phyloP scores from a whole-genome alignment of 2,888 invertebrate species.

The Molorchus minor region DNA sequence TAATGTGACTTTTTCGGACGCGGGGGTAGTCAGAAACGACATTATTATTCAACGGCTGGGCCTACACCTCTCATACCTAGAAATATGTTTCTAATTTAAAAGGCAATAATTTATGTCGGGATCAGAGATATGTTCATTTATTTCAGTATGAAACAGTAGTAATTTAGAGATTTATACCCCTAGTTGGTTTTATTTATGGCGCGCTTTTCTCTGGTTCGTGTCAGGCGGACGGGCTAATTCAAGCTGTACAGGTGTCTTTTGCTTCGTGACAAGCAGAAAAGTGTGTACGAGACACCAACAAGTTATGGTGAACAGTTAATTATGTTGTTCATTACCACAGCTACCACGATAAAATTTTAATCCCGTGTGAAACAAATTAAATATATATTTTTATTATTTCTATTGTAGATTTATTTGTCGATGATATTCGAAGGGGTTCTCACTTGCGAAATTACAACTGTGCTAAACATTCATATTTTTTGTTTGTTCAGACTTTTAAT shows the following conservation, averaged over 20 bases:
- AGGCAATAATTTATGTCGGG: constrained; percentile 38
- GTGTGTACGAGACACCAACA: background rate
- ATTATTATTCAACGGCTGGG: constrained; percentile 32
- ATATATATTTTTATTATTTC: too few species aligned
- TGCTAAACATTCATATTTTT: too few species aligned
- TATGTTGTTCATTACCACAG: too few species aligned
- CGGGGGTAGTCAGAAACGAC: constrained; percentile 39
- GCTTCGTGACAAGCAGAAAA: constrained; percentile 3
- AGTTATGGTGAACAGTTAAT: background rate
- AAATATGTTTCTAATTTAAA: constrained; percentile 33
- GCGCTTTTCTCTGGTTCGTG: constrained; percentile 27
- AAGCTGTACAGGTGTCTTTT: constrained; percentile 32
- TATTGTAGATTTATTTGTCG: too few species aligned
- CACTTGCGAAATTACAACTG: too few species aligned
- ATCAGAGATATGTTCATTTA: constrained; percentile 34
- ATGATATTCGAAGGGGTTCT: too few species aligned
- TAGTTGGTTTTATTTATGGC: constrained; percentile 35
- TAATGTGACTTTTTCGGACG: constrained; percentile 40
- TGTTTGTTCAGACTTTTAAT: too few species aligned
- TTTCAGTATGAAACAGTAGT: constrained; percentile 44
- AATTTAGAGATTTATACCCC: constrained; percentile 40
- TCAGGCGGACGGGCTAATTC: constrained; percentile 39
- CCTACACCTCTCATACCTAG: constrained; percentile 17
- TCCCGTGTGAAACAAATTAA: too few species aligned
- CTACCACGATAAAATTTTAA: too few species aligned